Conservation (phyloP, 2,113 vertebrate species). For the Cricetomys ansorgei region DNA sequence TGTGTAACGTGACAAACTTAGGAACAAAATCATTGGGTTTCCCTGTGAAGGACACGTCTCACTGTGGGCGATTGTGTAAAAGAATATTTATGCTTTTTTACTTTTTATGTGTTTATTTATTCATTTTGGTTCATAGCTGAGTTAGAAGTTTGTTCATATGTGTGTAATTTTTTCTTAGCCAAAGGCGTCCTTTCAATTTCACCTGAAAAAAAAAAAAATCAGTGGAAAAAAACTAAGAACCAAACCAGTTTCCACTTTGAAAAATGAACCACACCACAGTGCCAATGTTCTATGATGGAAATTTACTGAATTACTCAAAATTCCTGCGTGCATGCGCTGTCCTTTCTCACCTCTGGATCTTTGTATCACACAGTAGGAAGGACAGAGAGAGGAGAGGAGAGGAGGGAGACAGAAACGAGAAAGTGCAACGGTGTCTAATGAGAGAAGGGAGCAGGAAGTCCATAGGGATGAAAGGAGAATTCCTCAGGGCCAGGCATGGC, state of each 20-base stretch:
- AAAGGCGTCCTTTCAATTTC: conserved; percentile 21
- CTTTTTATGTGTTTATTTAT: no score
- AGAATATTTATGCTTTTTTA: conserved; percentile 1
- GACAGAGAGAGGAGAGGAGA: not conserved
- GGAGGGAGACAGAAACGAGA: no score
- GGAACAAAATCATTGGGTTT: not conserved
- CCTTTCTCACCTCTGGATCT: not conserved
- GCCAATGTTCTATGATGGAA: not conserved
- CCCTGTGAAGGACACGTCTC: not conserved
- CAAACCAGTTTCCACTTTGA: conserved; percentile 38
- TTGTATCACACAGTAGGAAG: not conserved
- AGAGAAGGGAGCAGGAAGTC: not conserved
- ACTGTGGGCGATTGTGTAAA: not conserved
- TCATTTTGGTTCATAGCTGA: conserved; percentile 18
- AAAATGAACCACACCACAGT: not conserved
- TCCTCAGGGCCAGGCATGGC: not conserved
- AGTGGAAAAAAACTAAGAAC: conserved; percentile 49
- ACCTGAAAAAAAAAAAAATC: conserved; percentile 16
- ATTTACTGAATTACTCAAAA: not conserved
- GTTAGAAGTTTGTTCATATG: conserved; percentile 48
- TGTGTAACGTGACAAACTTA: not conserved
- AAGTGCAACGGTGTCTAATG: not conserved
- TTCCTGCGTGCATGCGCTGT: not conserved
- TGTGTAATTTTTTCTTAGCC: not conserved
- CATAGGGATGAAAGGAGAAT: not conserved